phyloP scores from a whole-genome alignment of 2,113 vertebrate species.

The Pandion haliaetus region DNA sequence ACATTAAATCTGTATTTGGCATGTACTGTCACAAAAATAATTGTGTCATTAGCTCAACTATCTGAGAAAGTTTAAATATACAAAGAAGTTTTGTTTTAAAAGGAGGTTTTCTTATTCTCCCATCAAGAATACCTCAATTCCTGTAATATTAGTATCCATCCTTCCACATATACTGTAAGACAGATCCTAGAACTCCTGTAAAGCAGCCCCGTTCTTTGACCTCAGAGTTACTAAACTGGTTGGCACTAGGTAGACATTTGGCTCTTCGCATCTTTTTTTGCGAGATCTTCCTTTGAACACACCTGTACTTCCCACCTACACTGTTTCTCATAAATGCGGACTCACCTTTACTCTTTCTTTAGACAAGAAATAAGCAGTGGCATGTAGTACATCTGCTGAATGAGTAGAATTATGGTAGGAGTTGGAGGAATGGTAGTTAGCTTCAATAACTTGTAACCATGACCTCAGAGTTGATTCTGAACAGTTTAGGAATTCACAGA shows the following conservation, averaged over 20 bases:
- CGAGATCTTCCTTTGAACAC: background rate
- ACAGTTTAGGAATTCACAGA: slow-evolving; percentile 93
- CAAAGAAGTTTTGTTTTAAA: background rate
- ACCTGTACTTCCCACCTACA: background rate
- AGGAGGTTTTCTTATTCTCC: background rate
- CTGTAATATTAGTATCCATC: background rate
- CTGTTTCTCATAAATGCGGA: background rate
- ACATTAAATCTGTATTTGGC: background rate
- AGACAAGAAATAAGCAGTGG: slow-evolving; percentile 94
- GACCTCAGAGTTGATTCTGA: slow-evolving; percentile 89
- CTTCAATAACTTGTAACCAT: slow-evolving; percentile 92
- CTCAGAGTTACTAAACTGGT: background rate
- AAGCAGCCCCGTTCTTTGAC: background rate
- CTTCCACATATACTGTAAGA: background rate
- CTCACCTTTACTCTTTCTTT: slow-evolving; percentile 93
- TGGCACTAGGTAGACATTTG: background rate
- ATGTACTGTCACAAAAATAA: background rate
- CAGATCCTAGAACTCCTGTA: background rate
- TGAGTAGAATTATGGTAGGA: slow-evolving; percentile 98
- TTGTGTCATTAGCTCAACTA: background rate
- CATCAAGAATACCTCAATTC: background rate
- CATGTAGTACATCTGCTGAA: slow-evolving; percentile 92
- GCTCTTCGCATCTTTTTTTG: background rate
- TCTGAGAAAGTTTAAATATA: background rate
- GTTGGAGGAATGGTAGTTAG: slow-evolving; percentile 92